Base-by-base conservation (phyloP, 2,888 invertebrate genomes). In the Zygogramma bicolorata region DNA sequence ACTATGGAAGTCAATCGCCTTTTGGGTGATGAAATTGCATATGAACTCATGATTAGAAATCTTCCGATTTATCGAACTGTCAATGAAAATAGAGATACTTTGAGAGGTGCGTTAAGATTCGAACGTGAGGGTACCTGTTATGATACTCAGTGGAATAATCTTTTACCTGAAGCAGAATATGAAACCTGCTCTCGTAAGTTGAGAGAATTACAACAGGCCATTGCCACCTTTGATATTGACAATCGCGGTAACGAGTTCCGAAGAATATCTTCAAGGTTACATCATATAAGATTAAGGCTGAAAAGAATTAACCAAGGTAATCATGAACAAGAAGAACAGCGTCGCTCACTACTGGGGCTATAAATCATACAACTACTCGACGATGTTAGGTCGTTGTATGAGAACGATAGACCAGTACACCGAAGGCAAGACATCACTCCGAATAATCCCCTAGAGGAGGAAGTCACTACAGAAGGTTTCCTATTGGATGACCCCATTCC, bases 71-170 rank as follows among this genome's bases (percentile, higher is more conserved):
- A 31, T 8, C 42, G 46, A 15, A 49, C 63, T 6, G 49, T 63
- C n/a, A 20, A 6, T 2, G 63, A 63, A 18, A 49, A 63, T 31
- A n/a, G 63, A 29, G 18, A 18, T 3, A 49, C 49, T 10, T 10
- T 63, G 8, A 42, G 49, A 15, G 49, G 18, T 8, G 49, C 63
- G 3, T n/a, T 63, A 15, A 22, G 63, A 46, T 29, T 15, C 18
- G 63, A 49, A 27, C 27, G 49, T 13, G 63, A 63, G 15, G 63
- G 63, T 2, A n/a, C n/a, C n/a, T n/a, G n/a, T n/a, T n/a, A n/a
- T n/a, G n/a, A n/a, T n/a, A n/a, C n/a, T n/a, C n/a, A n/a, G n/a
- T n/a, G n/a, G n/a, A n/a, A 10, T 27, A 3, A 27, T 18, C 46
- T 42, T 10, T 5, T 4, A 65, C 13, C 63, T 10, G 29, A 42